A percentile compares a stretch with the other conserved stretches of the same genome.
phyloP scores from a whole-genome alignment of 2,888 invertebrate genomes.

The Andrena flavipes region DNA sequence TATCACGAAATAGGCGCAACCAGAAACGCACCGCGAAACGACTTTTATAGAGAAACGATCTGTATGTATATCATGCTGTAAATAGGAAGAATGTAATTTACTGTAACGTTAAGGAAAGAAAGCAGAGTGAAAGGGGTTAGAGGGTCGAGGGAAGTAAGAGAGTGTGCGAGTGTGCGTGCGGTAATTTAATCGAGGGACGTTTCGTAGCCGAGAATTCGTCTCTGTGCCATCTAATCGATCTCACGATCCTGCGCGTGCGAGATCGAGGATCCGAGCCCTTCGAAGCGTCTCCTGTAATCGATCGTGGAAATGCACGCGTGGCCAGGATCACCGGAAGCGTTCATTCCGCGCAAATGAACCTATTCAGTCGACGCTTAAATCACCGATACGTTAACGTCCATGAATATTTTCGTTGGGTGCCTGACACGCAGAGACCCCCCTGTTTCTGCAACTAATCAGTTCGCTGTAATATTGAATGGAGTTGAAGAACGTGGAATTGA shows the following conservation, averaged over 20 bases:
- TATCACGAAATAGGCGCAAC: slow-evolving; percentile 51
- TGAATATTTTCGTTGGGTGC: too few relatives aligned
- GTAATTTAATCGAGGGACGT: slow-evolving; percentile 45
- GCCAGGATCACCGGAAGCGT: slow-evolving; percentile 7
- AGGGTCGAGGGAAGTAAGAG: neutral
- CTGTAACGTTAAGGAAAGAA: slow-evolving; percentile 55
- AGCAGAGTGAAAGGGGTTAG: neutral
- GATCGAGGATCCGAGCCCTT: slow-evolving; percentile 23
- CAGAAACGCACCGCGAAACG: slow-evolving; percentile 52
- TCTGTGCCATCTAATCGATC: slow-evolving; percentile 62
- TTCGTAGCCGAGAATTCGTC: slow-evolving; percentile 46
- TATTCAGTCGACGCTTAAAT: neutral
- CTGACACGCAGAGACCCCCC: too few relatives aligned
- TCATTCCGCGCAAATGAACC: neutral
- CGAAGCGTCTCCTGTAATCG: slow-evolving; percentile 25
- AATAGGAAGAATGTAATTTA: slow-evolving; percentile 66
- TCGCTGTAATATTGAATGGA: too few relatives aligned
- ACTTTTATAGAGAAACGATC: slow-evolving; percentile 68
- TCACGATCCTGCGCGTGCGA: slow-evolving; percentile 25
- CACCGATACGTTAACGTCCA: too few relatives aligned
- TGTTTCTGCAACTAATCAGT: too few relatives aligned
- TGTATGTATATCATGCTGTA: slow-evolving; percentile 72
- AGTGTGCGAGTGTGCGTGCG: slow-evolving; percentile 23
- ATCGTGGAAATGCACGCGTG: slow-evolving; percentile 32
- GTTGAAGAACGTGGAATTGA: too few relatives aligned